A percentile compares a stretch with the other conserved stretches of the same genome.
Conservation (phyloP, 2,113 vertebrate genomes). For the Gallinago jamesoni region DNA sequence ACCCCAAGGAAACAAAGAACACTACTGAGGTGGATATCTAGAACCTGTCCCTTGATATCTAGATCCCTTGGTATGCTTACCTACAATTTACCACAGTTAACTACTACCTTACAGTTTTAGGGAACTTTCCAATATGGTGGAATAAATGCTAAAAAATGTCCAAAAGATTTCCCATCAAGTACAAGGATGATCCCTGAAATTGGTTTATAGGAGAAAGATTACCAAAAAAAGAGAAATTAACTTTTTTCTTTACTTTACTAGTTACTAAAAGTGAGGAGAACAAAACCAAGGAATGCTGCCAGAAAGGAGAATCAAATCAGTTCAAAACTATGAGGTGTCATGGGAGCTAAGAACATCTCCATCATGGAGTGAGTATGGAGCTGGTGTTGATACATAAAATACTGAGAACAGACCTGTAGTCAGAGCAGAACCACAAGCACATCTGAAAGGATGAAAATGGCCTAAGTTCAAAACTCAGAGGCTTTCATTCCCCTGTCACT, state of each 20-base stretch:
- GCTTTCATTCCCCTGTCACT: constrained; percentile 9
- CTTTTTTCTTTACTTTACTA: neutral
- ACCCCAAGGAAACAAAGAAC: neutral
- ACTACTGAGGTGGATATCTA: neutral
- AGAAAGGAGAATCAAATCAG: neutral
- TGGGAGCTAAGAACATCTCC: neutral
- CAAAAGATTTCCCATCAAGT: neutral
- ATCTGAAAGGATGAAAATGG: constrained; percentile 43
- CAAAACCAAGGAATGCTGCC: neutral
- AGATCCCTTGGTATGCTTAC: neutral
- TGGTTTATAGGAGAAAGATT: neutral
- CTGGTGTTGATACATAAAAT: neutral
- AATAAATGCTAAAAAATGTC: neutral
- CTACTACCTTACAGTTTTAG: neutral
- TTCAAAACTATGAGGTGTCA: constrained; percentile 16
- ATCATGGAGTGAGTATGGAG: neutral
- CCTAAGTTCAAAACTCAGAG: constrained; percentile 37
- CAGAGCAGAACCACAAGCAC: neutral
- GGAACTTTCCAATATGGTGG: neutral
- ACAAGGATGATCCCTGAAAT: neutral
- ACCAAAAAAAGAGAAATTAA: neutral
- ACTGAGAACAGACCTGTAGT: constrained; percentile 10
- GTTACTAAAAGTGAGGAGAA: neutral
- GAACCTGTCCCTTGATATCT: neutral
- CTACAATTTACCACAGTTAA: neutral